Base-by-base conservation (phyloP, 1,140 invertebrate species). In the Rhopalosiphum maidis region DNA sequence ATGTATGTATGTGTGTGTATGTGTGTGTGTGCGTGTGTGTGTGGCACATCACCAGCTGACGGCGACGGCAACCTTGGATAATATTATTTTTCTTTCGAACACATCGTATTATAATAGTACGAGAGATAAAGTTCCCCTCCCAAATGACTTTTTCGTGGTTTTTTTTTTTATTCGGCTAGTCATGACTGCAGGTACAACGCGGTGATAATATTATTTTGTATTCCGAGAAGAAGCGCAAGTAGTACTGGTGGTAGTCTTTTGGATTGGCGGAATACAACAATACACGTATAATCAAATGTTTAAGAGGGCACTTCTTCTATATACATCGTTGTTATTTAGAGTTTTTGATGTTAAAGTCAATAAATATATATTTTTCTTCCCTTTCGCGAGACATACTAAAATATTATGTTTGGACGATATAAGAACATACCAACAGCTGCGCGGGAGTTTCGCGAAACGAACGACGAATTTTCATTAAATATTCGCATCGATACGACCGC, bases 21-120 rank as follows among this genome's bases (percentile, higher is more conserved):
- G 6, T 22, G 54, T 54, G 22, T 23, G 54, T 23, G 7, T 55
- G 23, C n/a, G 60, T 68, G 60, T 77, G 91, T 30, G 46, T 82
- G 46, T 41, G n/a, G 35, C 37, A 43, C 55, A 60, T 55, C 48
- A 85, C 48, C 91, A 93, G 91, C 91, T 93, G 91, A 86, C 37
- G 77, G 60, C 60, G 30, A n/a, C 8, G 77, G 91, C 48, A 93
- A 93, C 91, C 91, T 93, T 93, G 91, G 91, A 93, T 93, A 85
- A 92, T 92, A 83, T 82, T 83, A 82, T 89, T 89, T 89, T 89
- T 23, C 51, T 89, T 89, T 51, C 86, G 46, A 46, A 88, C 86
- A 43, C 88, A 35, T n/a, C 48, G 86, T 25, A 77, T 77, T 77
- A 18, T n/a, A 77, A 77, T 68, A 68, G 23, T n/a, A 15, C 7